Evolutionary conservation across 2,797 vertebrate species (phyloP).

Genomic region (Antennarius maculatus): DNA sequence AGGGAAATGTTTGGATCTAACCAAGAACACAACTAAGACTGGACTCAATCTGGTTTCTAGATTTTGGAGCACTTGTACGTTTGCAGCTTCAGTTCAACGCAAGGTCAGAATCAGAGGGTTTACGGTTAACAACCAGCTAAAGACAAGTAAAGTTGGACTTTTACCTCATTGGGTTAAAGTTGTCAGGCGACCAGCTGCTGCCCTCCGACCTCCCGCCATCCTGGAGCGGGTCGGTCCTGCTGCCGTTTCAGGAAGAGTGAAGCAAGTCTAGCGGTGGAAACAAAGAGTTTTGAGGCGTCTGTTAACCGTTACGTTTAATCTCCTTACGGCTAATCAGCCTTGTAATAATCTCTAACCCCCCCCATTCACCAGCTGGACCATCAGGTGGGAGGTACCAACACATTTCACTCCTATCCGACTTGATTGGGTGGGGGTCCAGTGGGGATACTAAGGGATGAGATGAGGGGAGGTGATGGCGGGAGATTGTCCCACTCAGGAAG

Average conservation of each 20-base stretch:
- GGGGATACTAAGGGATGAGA: too few relatives aligned
- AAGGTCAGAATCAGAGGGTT: background rate
- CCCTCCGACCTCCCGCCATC: background rate
- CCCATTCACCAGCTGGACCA: conserved; percentile 33
- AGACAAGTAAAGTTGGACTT: background rate
- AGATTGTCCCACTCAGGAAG: background rate
- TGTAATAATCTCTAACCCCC: conserved; percentile 23
- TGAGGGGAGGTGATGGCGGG: background rate
- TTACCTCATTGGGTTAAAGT: conserved; percentile 10
- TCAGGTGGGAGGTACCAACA: background rate
- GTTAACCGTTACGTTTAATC: conserved; percentile 43
- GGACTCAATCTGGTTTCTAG: background rate
- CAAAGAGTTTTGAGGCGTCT: conserved; percentile 15
- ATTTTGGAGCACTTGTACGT: too few relatives aligned
- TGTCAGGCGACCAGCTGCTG: background rate
- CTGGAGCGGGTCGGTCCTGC: background rate
- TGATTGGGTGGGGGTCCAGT: too few relatives aligned
- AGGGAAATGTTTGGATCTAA: background rate
- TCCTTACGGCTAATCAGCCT: conserved; percentile 59
- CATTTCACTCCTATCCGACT: background rate
- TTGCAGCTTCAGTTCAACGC: too few relatives aligned
- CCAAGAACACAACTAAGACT: background rate
- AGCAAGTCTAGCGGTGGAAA: conserved; percentile 22
- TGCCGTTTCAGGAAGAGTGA: conserved; percentile 2
- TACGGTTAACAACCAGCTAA: too few relatives aligned